phyloP scores from a whole-genome alignment of 2,888 invertebrate genomes.

The Drosophila kokeensis region DNA sequence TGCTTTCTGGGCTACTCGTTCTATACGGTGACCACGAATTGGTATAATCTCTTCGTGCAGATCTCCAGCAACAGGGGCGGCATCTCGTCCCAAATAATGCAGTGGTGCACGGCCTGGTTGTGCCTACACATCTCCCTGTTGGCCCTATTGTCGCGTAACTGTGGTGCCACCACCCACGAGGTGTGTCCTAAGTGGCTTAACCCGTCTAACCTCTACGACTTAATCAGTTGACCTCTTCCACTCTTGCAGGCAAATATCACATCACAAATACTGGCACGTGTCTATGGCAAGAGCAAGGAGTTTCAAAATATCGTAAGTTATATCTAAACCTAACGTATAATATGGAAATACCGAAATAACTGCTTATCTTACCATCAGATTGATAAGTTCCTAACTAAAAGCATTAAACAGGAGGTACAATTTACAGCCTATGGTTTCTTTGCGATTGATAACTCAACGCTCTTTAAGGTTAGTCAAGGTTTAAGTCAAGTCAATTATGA shows the following conservation, averaged over 20 bases:
- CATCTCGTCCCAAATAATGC: slow-evolving; percentile 71
- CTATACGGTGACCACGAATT: slow-evolving; percentile 83
- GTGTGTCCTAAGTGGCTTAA: slow-evolving; percentile 52
- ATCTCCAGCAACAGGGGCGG: slow-evolving; percentile 73
- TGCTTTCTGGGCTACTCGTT: slow-evolving; percentile 83
- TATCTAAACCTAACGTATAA: neutral
- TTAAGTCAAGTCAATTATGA: neutral
- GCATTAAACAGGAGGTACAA: slow-evolving; percentile 83
- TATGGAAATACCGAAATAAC: neutral
- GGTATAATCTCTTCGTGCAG: slow-evolving; percentile 83
- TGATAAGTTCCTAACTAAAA: slow-evolving; percentile 84
- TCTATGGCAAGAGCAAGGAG: slow-evolving; percentile 82
- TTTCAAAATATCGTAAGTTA: slow-evolving; percentile 82
- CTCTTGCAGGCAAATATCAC: slow-evolving; percentile 82
- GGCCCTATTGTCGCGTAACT: slow-evolving; percentile 73
- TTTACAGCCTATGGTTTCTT: slow-evolving; percentile 85
- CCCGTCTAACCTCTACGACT: neutral
- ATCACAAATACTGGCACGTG: slow-evolving; percentile 82
- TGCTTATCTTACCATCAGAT: slow-evolving; percentile 59
- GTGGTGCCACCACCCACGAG: slow-evolving; percentile 80
- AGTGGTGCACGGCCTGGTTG: slow-evolving; percentile 77
- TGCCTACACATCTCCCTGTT: slow-evolving; percentile 72
- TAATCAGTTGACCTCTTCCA: slow-evolving; percentile 7
- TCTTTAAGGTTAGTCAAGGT: slow-evolving; percentile 79
- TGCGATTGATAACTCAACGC: slow-evolving; percentile 83